Percentiles rank a stretch among this genome's conserved stretches.
Evolutionary conservation across 2,113 vertebrate genomes (phyloP).

Genomic region (Thalassarche chlororhynchos): DNA sequence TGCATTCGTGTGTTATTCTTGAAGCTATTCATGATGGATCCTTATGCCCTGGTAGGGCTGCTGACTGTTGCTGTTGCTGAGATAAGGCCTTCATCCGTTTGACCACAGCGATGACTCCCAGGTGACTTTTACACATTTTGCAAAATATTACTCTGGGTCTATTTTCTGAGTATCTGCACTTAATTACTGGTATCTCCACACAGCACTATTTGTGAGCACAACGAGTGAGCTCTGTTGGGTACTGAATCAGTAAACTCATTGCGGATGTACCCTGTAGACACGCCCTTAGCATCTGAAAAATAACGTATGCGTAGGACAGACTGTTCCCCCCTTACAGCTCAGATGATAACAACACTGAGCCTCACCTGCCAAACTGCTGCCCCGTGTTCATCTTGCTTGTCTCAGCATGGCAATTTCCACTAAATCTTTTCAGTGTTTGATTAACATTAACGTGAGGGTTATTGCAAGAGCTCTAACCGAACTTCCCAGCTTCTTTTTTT

Average conservation of each 20-base stretch:
- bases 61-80: neutral
- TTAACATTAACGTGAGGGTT: neutral
- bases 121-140: neutral
- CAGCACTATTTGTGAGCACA: neutral
- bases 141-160: neutral
- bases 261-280: neutral
- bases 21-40: neutral
- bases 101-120: neutral
- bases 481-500: neutral
- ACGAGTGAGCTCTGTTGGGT: rapidly evolving
- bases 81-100: neutral
- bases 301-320: neutral
- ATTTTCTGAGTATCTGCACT: neutral
- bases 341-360: neutral
- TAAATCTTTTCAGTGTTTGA: neutral
- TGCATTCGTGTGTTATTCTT: neutral
- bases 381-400: neutral
- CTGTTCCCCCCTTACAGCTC: neutral
- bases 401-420: neutral
- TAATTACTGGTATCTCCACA: neutral
- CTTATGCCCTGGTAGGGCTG: neutral
- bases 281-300: neutral
- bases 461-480: neutral
- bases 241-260: neutral
- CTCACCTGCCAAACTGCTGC: neutral